Conservation (phyloP, 2,888 invertebrate genomes). For the Rhingia campestris region DNA sequence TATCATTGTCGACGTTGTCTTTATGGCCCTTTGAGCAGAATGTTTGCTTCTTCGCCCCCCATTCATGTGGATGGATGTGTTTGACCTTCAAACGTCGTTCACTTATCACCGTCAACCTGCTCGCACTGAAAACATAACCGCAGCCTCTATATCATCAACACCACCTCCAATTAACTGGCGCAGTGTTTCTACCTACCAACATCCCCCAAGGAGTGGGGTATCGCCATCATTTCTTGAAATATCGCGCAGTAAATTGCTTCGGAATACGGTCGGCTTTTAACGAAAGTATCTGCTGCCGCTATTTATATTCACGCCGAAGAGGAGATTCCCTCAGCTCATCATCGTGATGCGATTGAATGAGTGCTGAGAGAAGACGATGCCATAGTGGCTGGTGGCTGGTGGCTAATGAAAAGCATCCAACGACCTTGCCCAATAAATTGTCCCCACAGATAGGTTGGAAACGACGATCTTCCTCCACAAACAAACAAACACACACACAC, state of each 20-base stretch:
- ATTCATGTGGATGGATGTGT: conserved; percentile 39
- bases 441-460: conserved; percentile 25
- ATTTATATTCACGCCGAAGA: conserved; percentile 40
- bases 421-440: conserved; percentile 52
- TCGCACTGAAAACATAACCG: conserved; percentile 52
- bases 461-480: conserved; percentile 14
- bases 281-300: conserved; percentile 45
- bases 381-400: background rate
- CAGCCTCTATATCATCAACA: conserved; percentile 5
- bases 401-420: conserved; percentile 46
- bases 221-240: conserved; percentile 44
- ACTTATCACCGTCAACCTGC: conserved; percentile 52
- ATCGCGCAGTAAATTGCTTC: conserved; percentile 52
- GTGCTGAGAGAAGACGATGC: too few relatives aligned
- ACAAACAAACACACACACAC: too few relatives aligned
- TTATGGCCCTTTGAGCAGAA: conserved; percentile 33
- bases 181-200: background rate
- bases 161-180: conserved; percentile 32
- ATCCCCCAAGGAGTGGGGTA: background rate
- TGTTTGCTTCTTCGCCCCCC: conserved; percentile 30
- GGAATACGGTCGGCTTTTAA: conserved; percentile 50
- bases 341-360: conserved; percentile 14
- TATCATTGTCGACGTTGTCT: conserved; percentile 10
- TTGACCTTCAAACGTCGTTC: conserved; percentile 57
- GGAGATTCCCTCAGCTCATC: conserved; percentile 42